Evolutionary conservation across 2,113 vertebrate species (phyloP), one percentile per base, ranked within the genome.

Genomic region (Todiramphus saurophagus): DNA sequence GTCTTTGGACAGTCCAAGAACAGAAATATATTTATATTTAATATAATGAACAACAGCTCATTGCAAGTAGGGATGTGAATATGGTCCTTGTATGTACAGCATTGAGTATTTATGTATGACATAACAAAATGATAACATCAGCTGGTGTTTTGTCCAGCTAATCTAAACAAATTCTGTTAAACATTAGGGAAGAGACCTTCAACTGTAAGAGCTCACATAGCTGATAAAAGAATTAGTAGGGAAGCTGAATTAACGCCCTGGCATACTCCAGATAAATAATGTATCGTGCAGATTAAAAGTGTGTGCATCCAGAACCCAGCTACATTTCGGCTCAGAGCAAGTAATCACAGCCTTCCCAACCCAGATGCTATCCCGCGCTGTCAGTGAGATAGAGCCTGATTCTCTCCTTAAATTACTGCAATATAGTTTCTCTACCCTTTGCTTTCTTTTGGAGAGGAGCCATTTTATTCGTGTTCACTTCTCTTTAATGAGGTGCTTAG

Each of bases 401-500:
- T 87, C 87, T 55, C 58, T 87, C 80, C 63, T 91, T 94, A 92
- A 95, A 87, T 93, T 94, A 79, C 75, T 59, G 81, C 41, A 13
- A n/a, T 80, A 89, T 74, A 93, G 44, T 89, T 96, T 89, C 77
- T 95, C 78, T 87, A 16, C 53, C 53, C 77, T 94, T 86, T 69
- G 66, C 91, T 95, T 96, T 95, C 81, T 94, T 96, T 95, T 91
- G 94, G 93, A 97, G 87, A 85, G 89, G 88, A 95, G 87, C 78
- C 77, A 91, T 95, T 96, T 93, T 87, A 91, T 96, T 96, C 10
- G 2, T 73, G 82, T 56, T 94, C 81, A 17, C 19, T 69, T 89
- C 87, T 67, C 39, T 95, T 95, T 96, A 96, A 96, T 91, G 95
- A 97, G 95, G 83, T 96, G 81, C 93, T 96, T 93, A 91, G 91